Conservation (phyloP, 1,140 invertebrate genomes). For the Aphis gossypii region DNA sequence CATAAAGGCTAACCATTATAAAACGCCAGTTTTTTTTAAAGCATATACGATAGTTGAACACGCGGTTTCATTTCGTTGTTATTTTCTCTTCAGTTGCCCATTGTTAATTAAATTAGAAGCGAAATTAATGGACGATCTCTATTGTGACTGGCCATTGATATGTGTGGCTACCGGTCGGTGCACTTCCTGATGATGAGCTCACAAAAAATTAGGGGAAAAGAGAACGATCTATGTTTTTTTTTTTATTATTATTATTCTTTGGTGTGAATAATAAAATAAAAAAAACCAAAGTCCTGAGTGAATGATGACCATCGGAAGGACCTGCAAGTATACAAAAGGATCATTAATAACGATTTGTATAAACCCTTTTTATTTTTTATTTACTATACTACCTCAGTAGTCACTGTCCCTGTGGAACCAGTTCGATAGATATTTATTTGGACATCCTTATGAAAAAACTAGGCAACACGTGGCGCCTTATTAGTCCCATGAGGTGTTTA, state of each 20-base stretch:
- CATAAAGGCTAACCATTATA: slow-evolving; percentile 39
- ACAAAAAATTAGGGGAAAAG: slow-evolving; percentile 46
- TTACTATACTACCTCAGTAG: not conserved
- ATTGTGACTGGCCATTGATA: slow-evolving; percentile 53
- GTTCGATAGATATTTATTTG: slow-evolving; percentile 54
- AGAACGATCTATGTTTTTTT: slow-evolving; percentile 47
- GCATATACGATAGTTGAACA: slow-evolving; percentile 50
- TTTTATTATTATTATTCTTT: slow-evolving; percentile 9
- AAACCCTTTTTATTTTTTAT: slow-evolving; percentile 54
- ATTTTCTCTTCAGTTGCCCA: slow-evolving; percentile 53
- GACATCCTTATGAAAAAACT: not conserved
- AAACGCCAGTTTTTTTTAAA: slow-evolving; percentile 39
- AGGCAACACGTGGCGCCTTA: slow-evolving; percentile 55
- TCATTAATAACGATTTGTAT: slow-evolving; percentile 58
- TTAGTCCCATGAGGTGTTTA: slow-evolving; percentile 57
- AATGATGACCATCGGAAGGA: slow-evolving; percentile 57
- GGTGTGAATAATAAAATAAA: slow-evolving; percentile 21
- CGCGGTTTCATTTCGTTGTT: slow-evolving; percentile 47
- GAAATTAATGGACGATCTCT: slow-evolving; percentile 55
- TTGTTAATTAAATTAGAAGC: slow-evolving; percentile 56
- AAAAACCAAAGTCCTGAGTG: slow-evolving; percentile 49
- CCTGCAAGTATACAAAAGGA: slow-evolving; percentile 42
- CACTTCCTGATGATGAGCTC: slow-evolving; percentile 51
- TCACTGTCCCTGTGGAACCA: slow-evolving; percentile 44
- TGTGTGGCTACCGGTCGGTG: slow-evolving; percentile 10